Evolutionary conservation across 2,797 vertebrate species (phyloP).

Genomic region (Rhinatrema bivittatum): DNA sequence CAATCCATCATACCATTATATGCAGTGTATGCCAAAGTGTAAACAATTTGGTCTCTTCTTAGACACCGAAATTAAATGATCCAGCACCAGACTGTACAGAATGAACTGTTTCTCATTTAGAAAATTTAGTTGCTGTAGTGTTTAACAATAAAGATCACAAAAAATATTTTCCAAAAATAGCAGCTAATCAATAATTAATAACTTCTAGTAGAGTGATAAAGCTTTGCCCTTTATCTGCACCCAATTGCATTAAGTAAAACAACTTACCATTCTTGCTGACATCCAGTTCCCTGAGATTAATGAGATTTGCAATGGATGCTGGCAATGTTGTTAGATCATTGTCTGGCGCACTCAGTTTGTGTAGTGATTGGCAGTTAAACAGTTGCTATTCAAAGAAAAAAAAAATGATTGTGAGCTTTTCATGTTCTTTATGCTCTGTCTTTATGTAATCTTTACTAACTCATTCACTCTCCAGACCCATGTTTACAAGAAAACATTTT

Average conservation of each 20-base stretch:
- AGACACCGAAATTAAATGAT: no score
- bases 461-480: not conserved
- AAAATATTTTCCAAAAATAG: no score
- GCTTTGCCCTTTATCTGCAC: not conserved
- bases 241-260: conserved; percentile 14
- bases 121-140: no score
- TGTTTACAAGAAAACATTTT: no score
- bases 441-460: conserved; percentile 13
- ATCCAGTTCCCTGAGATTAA: conserved; percentile 97
- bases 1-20: no score
- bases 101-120: no score
- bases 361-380: conserved; percentile 95
- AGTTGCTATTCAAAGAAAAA: conserved; percentile 78
- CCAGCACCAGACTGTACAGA: no score
- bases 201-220: no score
- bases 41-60: no score
- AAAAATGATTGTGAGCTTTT: conserved; percentile 22
- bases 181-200: no score
- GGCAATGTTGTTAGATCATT: conserved; percentile 93
- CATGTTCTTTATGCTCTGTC: conserved; percentile 11
- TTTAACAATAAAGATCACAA: no score
- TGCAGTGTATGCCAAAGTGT: no score
- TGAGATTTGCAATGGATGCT: conserved; percentile 91
- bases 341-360: conserved; percentile 95
- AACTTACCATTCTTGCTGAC: conserved; percentile 98